Evolutionary conservation across 2,888 invertebrate species (phyloP), one percentile per base, ranked within the genome.

Genomic region (Sinopyrophorus schimmeli): DNA sequence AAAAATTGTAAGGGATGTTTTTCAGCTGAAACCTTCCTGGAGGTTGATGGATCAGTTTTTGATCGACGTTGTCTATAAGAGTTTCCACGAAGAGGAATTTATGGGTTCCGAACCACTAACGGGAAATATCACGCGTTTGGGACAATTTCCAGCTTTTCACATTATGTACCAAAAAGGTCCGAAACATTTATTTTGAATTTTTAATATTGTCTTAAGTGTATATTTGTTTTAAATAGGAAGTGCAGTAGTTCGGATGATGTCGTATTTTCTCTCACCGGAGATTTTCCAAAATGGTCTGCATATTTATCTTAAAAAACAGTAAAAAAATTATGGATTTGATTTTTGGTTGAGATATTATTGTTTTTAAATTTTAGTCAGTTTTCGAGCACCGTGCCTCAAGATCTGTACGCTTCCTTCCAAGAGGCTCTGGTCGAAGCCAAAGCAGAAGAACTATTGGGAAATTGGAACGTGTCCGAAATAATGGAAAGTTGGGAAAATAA

Each of bases 41-140:
- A 64, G 69, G 44, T 64, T 76, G 41, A 65, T 72, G 59, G 75
- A 78, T 21, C 70, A 75, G 35, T 77, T 77, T 57, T 68, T 74
- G 1, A 20, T 31, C n/a, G 31, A 30, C n/a, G 17, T 31, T 5
- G 38, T 46, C 5, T 14, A 31, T 3, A 5, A 2, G 7, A 27
- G 3, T 12, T 3, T 12, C 12, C 12, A 3, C 6, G 9, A n/a
- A 7, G 41, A 41, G 12, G 17, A 41, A 32, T 1, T 5, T n/a
- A n/a, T 4, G 3, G 46, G 38, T 1, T 14, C 46, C 3, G 18
- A 24, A 9, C 31, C 38, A 9, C 20, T 46, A 20, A 46, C 21
- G 15, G 21, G 3, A 7, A 4, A 15, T 3, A 46, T 46, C 1
- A n/a, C 11, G 1, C 15, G 23, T 9, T 46, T 23, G 7, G 47